Evolutionary conservation across 1,140 invertebrate genomes (phyloP).

Genomic region (Eubasilissa regina): DNA sequence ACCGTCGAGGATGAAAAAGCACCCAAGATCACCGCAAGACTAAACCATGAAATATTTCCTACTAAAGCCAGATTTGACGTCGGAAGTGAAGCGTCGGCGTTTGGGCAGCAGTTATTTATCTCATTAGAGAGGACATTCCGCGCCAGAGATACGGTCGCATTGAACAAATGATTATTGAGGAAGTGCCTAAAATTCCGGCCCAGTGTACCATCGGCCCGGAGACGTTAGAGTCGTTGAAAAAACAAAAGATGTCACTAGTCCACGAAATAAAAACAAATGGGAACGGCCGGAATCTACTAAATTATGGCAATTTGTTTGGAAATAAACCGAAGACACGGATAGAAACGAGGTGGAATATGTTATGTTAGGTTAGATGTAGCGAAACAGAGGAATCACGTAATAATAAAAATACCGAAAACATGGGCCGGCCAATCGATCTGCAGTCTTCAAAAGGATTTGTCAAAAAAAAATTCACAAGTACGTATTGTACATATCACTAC

Average conservation of each 20-base stretch:
- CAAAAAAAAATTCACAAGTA: too few species aligned
- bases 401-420: too few species aligned
- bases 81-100: slow-evolving; percentile 36
- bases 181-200: slow-evolving; percentile 19
- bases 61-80: not conserved
- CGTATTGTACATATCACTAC: too few species aligned
- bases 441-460: too few species aligned
- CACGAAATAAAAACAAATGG: not conserved
- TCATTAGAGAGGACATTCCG: slow-evolving; percentile 34
- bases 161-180: slow-evolving; percentile 42
- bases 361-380: too few species aligned
- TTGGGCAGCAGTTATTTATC: slow-evolving; percentile 37
- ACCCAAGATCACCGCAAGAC: not conserved
- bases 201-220: not conserved
- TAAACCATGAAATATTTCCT: not conserved
- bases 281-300: too few species aligned
- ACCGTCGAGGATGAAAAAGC: too few species aligned
- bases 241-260: slow-evolving; percentile 23
- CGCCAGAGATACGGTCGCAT: not conserved
- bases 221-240: slow-evolving; percentile 11
- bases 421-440: too few species aligned
- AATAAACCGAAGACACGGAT: too few species aligned
- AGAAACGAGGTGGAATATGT: too few species aligned
- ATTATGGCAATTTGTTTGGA: too few species aligned
- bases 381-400: too few species aligned